These are phyloP conservation scores for Rhagophthalmus giganteus DNA, from an alignment of 2,888 invertebrate genomes.

Conservation along the genomic window DNA sequence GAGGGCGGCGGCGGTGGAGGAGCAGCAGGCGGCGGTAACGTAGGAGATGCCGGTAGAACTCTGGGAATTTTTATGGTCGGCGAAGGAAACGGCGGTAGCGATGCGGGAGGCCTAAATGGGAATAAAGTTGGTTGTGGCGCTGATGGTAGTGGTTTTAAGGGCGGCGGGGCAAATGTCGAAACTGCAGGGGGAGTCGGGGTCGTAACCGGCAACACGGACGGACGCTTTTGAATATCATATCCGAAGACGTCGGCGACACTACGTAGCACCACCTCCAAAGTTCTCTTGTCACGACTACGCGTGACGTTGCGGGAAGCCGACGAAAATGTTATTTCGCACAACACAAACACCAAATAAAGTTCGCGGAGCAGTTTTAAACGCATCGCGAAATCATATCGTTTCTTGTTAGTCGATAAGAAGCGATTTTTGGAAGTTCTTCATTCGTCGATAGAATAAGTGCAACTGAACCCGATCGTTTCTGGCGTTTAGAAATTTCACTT, in stretches of 20 bases:
- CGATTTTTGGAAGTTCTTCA: slow-evolving; percentile 35
- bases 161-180: slow-evolving; percentile 45
- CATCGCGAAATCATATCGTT: slow-evolving; percentile 15
- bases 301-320: neutral
- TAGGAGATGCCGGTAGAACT: slow-evolving; percentile 33
- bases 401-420: no score
- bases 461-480: slow-evolving; percentile 38
- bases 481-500: slow-evolving; percentile 44
- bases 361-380: slow-evolving; percentile 3
- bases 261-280: slow-evolving; percentile 49
- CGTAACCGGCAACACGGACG: slow-evolving; percentile 44
- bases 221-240: slow-evolving; percentile 51
- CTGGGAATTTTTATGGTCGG: slow-evolving; percentile 19
- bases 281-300: slow-evolving; percentile 45
- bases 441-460: slow-evolving; percentile 39
- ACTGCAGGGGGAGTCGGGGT: slow-evolving; percentile 35
- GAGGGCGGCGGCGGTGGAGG: slow-evolving; percentile 30
- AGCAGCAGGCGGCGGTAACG: slow-evolving; percentile 32
- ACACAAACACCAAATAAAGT: slow-evolving; percentile 12
- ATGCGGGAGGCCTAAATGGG: neutral
- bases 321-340: neutral
- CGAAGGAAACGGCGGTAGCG: neutral
- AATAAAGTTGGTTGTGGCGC: neutral
- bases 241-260: slow-evolving; percentile 53
- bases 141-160: slow-evolving; percentile 44